These are phyloP conservation scores for Autographa gamma DNA, from an alignment of 2,888 invertebrate genomes.

Conservation along the genomic window DNA sequence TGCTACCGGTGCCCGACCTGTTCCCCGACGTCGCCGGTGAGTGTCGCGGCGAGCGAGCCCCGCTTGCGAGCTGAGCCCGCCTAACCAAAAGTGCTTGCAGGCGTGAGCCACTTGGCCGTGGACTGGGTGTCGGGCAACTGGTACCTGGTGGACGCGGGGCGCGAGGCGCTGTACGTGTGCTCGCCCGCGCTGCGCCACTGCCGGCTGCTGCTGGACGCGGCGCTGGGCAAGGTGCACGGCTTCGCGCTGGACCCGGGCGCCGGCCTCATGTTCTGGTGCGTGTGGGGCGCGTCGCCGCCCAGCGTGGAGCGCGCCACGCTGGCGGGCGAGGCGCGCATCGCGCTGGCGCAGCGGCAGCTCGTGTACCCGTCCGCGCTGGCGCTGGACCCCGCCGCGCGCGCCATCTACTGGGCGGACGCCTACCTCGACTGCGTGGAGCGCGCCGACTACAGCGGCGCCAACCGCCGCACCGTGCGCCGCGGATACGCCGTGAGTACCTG, in stretches of 20 bases:
- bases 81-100: conserved; percentile 73
- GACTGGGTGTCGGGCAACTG: conserved; percentile 97
- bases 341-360: conserved; percentile 91
- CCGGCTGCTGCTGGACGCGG: conserved; percentile 91
- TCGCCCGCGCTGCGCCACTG: conserved; percentile 90
- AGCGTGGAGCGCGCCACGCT: conserved; percentile 90
- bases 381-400: conserved; percentile 91
- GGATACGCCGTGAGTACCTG: conserved; percentile 80
- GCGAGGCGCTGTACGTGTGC: conserved; percentile 93
- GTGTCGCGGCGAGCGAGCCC: conserved; percentile 58
- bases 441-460: conserved; percentile 92
- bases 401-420: conserved; percentile 94
- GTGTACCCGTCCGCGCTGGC: conserved; percentile 93
- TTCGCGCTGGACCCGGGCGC: conserved; percentile 93
- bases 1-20: conserved; percentile 89
- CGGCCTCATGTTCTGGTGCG: conserved; percentile 92
- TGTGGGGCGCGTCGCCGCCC: conserved; percentile 91
- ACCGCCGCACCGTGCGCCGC: conserved; percentile 90
- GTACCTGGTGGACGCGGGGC: conserved; percentile 93
- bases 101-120: conserved; percentile 92
- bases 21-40: conserved; percentile 91
- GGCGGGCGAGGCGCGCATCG: conserved; percentile 90
- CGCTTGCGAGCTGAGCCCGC: not conserved
- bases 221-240: conserved; percentile 91
- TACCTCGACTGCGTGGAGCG: conserved; percentile 94